Evolutionary conservation across 37 sponge, comb jelly and placozoan species (phyloP), one percentile per base, ranked within the genome.

Genomic region (Chondrilla cf. caribensis): DNA sequence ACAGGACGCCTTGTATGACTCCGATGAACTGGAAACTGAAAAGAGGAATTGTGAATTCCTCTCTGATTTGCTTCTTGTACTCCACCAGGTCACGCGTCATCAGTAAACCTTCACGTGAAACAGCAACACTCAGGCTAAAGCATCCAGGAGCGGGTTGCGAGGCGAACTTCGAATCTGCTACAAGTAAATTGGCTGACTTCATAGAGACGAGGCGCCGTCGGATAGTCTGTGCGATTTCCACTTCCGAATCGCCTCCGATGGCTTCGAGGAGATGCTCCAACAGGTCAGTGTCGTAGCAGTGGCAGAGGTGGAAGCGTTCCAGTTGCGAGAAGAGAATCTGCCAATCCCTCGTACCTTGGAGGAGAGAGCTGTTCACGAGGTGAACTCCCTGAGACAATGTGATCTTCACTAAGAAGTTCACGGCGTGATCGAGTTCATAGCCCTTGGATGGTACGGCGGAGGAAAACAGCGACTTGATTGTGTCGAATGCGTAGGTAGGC

Each of bases 1-100:
- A 42, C 14, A 39, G 43, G 0, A 42, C 41, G 22, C 44, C 44
- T 3, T 40, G 76, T 2, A 73, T 25, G 9, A 24, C 36, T 37
- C 76, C 41, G 41, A 73, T 37, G 76, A 36, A 73, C 44, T 73
- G 76, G 6, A 73, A 73, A 43, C 24, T 32, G 5, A 3, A 37
- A 2, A 39, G 24, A 24, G 41, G n/a, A 2, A 73, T 2, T 1
- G 21, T 25, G 0, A 73, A n/a, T 40, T 4, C 44, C 14, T 73
- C 44, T 39, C n/a, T 21, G 21, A 73, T 32, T 1, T 21, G 15
- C 22, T 42, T 37, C 43, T 73, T 73, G 6, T 21, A 17, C 36
- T 42, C 25, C 2, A 17, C 17, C 25, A 73, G 21, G 9, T 24
- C 24, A 39, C 38, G 17, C 2, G 42, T 43, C 44, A 73, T 18